phyloP scores from a whole-genome alignment of 2,888 invertebrate genomes.

The Ligdia adustata region DNA sequence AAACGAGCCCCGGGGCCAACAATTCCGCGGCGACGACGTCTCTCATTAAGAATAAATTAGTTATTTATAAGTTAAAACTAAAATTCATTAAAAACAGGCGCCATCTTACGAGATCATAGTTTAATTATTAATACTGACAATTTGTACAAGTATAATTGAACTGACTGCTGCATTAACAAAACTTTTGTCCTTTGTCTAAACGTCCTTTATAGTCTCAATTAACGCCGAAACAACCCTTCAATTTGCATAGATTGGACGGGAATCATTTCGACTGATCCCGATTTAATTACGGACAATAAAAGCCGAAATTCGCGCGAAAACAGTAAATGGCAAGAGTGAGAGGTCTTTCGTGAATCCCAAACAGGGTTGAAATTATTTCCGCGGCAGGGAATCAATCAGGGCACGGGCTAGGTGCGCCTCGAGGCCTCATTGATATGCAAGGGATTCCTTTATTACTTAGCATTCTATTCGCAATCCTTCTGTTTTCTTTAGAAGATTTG shows the following conservation, averaged over 20 bases:
- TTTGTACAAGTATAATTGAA: neutral
- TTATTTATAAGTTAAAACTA: constrained; percentile 51
- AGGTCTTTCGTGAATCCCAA: constrained; percentile 63
- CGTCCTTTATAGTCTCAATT: constrained; percentile 14
- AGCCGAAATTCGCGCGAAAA: constrained; percentile 54
- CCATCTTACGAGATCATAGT: neutral
- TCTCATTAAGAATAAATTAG: constrained; percentile 61
- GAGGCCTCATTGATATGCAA: constrained; percentile 72
- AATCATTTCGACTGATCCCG: constrained; percentile 42
- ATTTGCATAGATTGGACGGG: constrained; percentile 37
- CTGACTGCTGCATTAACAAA: constrained; percentile 6
- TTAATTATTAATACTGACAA: no score
- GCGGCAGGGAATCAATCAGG: constrained; percentile 68
- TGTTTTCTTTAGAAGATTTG: constrained; percentile 56
- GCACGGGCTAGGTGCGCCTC: constrained; percentile 53
- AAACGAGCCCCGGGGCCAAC: constrained; percentile 50
- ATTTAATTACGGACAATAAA: constrained; percentile 58
- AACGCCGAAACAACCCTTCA: constrained; percentile 26
- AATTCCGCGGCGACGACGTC: constrained; percentile 39
- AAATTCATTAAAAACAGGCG: constrained; percentile 26
- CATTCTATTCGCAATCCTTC: constrained; percentile 64
- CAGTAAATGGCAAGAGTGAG: constrained; percentile 55
- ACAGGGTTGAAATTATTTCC: constrained; percentile 64
- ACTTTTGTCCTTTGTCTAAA: constrained; percentile 4
- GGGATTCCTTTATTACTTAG: constrained; percentile 70